Evolutionary conservation across 2,113 vertebrate species (phyloP).

Genomic region (Rhinoderma darwinii): DNA sequence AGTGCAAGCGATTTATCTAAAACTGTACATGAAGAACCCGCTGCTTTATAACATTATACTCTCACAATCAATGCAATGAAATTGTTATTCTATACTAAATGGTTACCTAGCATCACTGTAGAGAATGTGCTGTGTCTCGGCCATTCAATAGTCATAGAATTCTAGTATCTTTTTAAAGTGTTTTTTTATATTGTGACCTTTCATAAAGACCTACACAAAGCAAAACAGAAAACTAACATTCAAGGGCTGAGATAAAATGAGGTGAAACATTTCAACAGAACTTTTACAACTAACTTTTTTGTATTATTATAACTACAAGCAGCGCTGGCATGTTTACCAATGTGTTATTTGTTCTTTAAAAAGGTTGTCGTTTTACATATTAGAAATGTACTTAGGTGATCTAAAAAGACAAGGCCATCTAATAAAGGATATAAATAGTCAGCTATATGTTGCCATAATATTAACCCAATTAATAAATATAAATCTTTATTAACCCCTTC

Average conservation of each 20-base stretch:
- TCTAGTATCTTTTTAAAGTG: not conserved
- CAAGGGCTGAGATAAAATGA: slow-evolving; percentile 18
- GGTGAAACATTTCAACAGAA: not conserved
- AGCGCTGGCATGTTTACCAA: not conserved
- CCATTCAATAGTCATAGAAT: not conserved
- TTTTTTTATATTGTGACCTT: not conserved
- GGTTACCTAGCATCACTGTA: slow-evolving; percentile 34
- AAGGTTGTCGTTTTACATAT: not conserved
- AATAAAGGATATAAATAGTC: no score
- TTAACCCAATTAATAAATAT: no score
- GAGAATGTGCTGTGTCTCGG: not conserved
- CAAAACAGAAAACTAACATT: not conserved
- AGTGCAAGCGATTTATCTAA: not conserved
- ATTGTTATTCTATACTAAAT: slow-evolving; percentile 3
- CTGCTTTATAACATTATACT: not conserved
- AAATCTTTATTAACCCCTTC: no score
- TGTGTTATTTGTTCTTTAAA: not conserved
- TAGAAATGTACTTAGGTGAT: no score
- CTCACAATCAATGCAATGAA: not conserved
- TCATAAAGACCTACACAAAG: not conserved
- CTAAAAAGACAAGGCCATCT: no score
- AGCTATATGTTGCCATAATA: no score
- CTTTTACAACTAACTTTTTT: slow-evolving; percentile 2
- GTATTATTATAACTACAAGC: not conserved
- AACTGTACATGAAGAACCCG: not conserved